Conservation (phyloP, 1,140 invertebrate genomes). For the Ceratina calcarata region DNA sequence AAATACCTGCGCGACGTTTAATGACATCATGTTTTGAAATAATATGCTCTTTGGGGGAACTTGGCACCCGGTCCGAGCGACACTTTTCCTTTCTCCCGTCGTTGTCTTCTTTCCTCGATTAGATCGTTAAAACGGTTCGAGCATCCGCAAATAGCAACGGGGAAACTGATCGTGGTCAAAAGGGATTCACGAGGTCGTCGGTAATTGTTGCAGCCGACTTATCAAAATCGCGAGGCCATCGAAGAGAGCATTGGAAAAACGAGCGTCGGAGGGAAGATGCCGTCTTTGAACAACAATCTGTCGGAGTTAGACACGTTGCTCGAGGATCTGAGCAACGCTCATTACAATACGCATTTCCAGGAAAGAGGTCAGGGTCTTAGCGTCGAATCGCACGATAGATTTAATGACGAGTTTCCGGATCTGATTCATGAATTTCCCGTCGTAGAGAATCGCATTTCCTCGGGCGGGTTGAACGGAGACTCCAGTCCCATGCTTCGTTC, state of each 20-base stretch:
- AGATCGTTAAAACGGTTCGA: too few relatives aligned
- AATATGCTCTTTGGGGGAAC: conserved; percentile 47
- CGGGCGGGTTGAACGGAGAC: conserved; percentile 60
- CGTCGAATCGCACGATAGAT: background rate
- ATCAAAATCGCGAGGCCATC: conserved; percentile 84
- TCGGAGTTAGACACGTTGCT: conserved; percentile 95
- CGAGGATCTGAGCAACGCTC: conserved; percentile 93
- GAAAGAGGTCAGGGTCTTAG: conserved; percentile 68
- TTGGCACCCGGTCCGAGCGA: conserved; percentile 39
- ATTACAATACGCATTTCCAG: conserved; percentile 82
- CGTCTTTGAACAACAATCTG: conserved; percentile 88
- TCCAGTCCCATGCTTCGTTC: conserved; percentile 74
- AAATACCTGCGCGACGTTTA: conserved; percentile 33
- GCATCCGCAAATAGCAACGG: background rate
- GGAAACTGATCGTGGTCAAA: background rate
- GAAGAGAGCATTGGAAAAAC: conserved; percentile 80
- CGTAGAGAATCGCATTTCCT: conserved; percentile 67
- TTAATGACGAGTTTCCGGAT: background rate
- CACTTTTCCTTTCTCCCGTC: conserved; percentile 47
- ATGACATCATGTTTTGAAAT: conserved; percentile 66
- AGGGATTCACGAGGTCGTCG: too few relatives aligned
- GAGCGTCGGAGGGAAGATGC: conserved; percentile 75
- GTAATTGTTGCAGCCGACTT: conserved; percentile 82
- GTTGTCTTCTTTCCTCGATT: background rate
- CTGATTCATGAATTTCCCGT: conserved; percentile 29